Evolutionary conservation across 2,113 vertebrate genomes (phyloP).

Genomic region (Petaurus breviceps): DNA sequence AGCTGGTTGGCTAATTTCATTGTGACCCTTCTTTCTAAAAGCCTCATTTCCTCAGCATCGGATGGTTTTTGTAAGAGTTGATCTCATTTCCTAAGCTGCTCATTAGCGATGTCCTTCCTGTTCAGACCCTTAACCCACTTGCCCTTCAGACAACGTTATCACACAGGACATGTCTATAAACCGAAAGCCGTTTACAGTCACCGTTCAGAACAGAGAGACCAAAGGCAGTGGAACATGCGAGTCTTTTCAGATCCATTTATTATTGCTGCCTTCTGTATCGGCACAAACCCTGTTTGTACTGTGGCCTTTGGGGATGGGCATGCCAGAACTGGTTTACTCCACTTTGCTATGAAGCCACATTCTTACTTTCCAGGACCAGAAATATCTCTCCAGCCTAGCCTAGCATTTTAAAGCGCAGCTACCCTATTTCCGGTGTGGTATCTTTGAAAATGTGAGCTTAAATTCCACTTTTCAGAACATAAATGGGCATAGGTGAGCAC

Average conservation of each 20-base stretch:
- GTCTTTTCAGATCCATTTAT: neutral
- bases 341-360: neutral
- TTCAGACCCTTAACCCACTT: conserved; percentile 47
- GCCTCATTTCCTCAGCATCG: conserved; percentile 59
- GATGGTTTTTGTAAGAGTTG: conserved; percentile 61
- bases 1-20: conserved; percentile 57
- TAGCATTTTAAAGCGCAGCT: neutral
- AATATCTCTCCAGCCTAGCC: neutral
- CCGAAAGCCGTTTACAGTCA: conserved; percentile 61
- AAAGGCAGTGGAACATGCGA: neutral
- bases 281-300: no score
- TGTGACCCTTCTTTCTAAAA: conserved; percentile 56
- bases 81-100: conserved; percentile 68
- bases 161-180: conserved; percentile 54
- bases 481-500: neutral
- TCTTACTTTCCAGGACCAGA: neutral
- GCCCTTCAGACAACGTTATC: conserved; percentile 60
- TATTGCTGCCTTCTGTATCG: neutral
- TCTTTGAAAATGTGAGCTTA: neutral
- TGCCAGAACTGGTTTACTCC: neutral
- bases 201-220: conserved; percentile 29
- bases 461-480: neutral
- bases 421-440: no score
- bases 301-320: neutral
- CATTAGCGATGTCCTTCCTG: conserved; percentile 68